phyloP scores from a whole-genome alignment of 2,888 invertebrate species.

The Lepas anatifera region DNA sequence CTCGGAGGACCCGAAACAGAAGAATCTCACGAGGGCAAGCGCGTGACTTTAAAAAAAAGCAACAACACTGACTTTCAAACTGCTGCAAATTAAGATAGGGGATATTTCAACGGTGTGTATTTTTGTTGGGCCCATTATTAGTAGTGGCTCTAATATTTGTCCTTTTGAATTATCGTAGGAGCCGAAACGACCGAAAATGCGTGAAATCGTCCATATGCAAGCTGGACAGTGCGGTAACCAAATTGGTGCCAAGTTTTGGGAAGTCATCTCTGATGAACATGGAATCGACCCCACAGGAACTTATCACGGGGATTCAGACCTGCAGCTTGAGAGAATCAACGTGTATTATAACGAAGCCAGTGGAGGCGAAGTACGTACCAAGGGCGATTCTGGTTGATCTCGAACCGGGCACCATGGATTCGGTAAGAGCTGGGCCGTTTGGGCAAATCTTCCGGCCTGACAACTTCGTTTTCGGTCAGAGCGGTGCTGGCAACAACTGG shows the following conservation, averaged over 20 bases:
- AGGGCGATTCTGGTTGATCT: slow-evolving; percentile 85
- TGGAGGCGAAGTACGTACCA: slow-evolving; percentile 88
- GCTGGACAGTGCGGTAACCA: slow-evolving; percentile 43
- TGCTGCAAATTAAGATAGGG: no score
- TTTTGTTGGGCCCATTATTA: no score
- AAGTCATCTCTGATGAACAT: slow-evolving; percentile 52
- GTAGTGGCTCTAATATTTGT: no score
- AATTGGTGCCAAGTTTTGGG: slow-evolving; percentile 59
- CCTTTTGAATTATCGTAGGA: neutral
- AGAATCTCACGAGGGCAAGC: no score
- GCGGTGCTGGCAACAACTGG: slow-evolving; percentile 36
- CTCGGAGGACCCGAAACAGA: no score
- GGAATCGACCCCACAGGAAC: slow-evolving; percentile 37
- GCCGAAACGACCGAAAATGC: slow-evolving; percentile 25
- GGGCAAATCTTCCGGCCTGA: slow-evolving; percentile 55
- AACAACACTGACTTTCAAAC: no score
- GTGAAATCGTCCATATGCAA: slow-evolving; percentile 42
- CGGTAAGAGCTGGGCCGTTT: slow-evolving; percentile 84
- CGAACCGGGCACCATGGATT: slow-evolving; percentile 96
- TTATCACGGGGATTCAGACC: slow-evolving; percentile 69
- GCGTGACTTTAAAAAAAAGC: no score
- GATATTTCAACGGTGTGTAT: no score
- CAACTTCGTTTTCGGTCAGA: slow-evolving; percentile 50
- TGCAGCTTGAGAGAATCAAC: slow-evolving; percentile 75
- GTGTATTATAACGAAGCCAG: slow-evolving; percentile 87